These are phyloP conservation scores for Euleptes europaea DNA, from an alignment of 2,113 vertebrate genomes.

Conservation along the genomic window DNA sequence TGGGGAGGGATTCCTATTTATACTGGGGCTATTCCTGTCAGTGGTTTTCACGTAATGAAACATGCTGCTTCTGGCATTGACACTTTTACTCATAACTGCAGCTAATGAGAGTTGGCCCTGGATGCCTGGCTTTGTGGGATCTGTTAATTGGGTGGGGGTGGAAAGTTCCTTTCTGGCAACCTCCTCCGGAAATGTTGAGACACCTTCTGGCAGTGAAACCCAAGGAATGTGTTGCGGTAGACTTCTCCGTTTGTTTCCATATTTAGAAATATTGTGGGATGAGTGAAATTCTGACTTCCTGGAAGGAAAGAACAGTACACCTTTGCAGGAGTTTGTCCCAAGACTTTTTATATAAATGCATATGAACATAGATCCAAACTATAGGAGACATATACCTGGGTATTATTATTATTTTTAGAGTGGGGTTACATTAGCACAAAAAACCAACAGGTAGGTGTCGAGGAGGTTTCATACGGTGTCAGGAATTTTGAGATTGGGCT, in stretches of 20 bases:
- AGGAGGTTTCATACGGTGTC: too few relatives aligned
- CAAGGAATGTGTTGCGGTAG: slow-evolving; percentile 21
- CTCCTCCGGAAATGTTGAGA: neutral
- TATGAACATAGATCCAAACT: slow-evolving; percentile 5
- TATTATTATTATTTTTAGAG: slow-evolving; percentile 12
- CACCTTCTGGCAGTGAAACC: neutral
- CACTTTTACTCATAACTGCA: slow-evolving; percentile 43
- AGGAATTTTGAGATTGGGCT: too few relatives aligned
- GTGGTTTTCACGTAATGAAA: neutral
- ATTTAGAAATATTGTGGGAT: slow-evolving; percentile 17
- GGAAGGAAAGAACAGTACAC: neutral
- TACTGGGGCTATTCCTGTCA: neutral
- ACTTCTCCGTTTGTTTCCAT: slow-evolving; percentile 34
- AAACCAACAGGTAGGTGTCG: too few relatives aligned
- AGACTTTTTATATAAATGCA: slow-evolving; percentile 11
- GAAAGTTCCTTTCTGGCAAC: slow-evolving; percentile 36
- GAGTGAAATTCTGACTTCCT: neutral
- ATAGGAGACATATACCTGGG: neutral
- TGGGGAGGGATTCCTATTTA: neutral
- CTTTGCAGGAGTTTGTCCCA: slow-evolving; percentile 13
- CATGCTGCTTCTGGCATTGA: slow-evolving; percentile 27
- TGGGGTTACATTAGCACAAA: neutral
- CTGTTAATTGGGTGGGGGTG: slow-evolving; percentile 27
- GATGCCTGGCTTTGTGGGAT: slow-evolving; percentile 40
- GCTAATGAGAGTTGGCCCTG: slow-evolving; percentile 26